These are phyloP conservation scores for Orius insidiosus DNA, from an alignment of 1,140 invertebrate species.

Conservation along the genomic window DNA sequence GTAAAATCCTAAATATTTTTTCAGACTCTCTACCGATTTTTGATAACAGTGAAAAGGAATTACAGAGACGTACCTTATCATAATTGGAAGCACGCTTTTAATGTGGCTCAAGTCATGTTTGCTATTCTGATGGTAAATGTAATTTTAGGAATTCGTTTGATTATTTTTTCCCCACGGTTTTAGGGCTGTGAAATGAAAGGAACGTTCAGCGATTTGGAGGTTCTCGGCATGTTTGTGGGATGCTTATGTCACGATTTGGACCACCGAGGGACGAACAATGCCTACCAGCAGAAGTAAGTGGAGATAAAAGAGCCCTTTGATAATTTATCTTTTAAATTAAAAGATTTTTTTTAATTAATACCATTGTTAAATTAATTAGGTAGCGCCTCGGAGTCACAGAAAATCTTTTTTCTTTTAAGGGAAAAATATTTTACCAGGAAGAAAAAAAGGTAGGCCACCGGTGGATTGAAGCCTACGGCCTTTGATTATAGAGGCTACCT, in stretches of 20 bases:
- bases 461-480: too few species aligned
- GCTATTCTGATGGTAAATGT: constrained; percentile 34
- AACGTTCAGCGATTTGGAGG: constrained; percentile 37
- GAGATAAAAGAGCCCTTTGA: background rate
- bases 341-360: too few species aligned
- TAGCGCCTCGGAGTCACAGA: too few species aligned
- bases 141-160: background rate
- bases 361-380: too few species aligned
- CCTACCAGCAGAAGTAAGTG: constrained; percentile 50
- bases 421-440: too few species aligned
- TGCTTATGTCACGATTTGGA: constrained; percentile 56
- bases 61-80: constrained; percentile 50
- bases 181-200: constrained; percentile 34
- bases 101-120: constrained; percentile 48
- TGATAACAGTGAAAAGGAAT: constrained; percentile 47
- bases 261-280: constrained; percentile 48
- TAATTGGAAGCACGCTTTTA: constrained; percentile 51
- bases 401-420: too few species aligned
- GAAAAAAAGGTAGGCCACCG: too few species aligned
- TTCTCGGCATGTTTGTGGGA: constrained; percentile 45
- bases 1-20: constrained; percentile 11
- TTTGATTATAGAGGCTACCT: too few species aligned
- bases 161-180: constrained; percentile 12
- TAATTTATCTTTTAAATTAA: background rate
- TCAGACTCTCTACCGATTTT: constrained; percentile 32